These are phyloP conservation scores for Nothura maculosa DNA, from an alignment of 2,797 vertebrate species.

Conservation along the genomic window DNA sequence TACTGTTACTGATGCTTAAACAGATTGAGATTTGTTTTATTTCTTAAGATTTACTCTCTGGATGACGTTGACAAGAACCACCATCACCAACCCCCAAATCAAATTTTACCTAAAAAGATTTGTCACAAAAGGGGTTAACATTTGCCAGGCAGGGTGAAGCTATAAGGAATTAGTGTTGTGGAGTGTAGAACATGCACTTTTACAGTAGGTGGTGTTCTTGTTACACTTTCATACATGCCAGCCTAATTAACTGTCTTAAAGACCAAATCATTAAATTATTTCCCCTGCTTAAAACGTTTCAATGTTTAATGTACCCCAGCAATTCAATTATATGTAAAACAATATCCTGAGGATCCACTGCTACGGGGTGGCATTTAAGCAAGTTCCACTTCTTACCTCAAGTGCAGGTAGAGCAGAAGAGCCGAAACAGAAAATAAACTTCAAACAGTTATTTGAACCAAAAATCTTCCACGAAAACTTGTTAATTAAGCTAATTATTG, in stretches of 20 bases:
- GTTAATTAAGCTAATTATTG: background rate
- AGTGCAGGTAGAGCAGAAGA: slow-evolving; percentile 47
- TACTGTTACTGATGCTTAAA: slow-evolving; percentile 10
- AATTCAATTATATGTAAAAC: slow-evolving; percentile 80
- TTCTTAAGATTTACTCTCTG: background rate
- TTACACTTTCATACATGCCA: slow-evolving; percentile 85
- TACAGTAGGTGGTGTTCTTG: slow-evolving; percentile 90
- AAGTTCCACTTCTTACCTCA: slow-evolving; percentile 38
- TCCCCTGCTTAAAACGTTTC: slow-evolving; percentile 79
- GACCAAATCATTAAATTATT: slow-evolving; percentile 84
- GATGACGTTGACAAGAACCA: background rate
- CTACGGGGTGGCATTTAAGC: background rate
- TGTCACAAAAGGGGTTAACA: slow-evolving; percentile 77
- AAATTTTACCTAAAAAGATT: slow-evolving; percentile 42
- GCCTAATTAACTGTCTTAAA: slow-evolving; percentile 86
- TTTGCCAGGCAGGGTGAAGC: slow-evolving; percentile 66
- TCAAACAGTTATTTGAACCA: slow-evolving; percentile 12
- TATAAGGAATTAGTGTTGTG: slow-evolving; percentile 69
- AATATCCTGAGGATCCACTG: slow-evolving; percentile 64
- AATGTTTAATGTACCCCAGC: slow-evolving; percentile 78
- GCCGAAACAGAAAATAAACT: slow-evolving; percentile 8
- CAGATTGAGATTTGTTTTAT: background rate
- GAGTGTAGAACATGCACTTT: slow-evolving; percentile 85
- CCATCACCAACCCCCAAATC: background rate
- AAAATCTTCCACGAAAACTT: slow-evolving; percentile 25